These are phyloP conservation scores for Melanotaenia duboulayi DNA, from an alignment of 2,113 vertebrate genomes.

Conservation along the genomic window DNA sequence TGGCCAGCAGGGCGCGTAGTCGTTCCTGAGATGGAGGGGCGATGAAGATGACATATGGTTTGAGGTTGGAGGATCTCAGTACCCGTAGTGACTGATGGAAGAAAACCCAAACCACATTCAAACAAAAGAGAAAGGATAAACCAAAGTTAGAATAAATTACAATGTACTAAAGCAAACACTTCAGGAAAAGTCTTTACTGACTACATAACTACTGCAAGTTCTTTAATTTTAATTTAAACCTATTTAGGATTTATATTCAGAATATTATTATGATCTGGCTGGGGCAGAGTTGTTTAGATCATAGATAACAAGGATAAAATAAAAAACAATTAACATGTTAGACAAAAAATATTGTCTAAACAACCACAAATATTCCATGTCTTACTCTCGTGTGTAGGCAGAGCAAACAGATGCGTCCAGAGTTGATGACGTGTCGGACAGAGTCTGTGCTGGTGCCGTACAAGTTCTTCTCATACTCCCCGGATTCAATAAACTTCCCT, in stretches of 20 bases:
- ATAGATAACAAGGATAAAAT: not conserved
- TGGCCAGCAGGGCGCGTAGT: conserved; percentile 90
- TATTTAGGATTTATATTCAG: conserved; percentile 9
- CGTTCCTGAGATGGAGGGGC: conserved; percentile 94
- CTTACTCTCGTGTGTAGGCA: conserved; percentile 93
- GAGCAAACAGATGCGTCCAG: conserved; percentile 93
- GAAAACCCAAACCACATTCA: not conserved
- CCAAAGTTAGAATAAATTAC: not conserved
- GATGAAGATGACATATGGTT: conserved; percentile 97
- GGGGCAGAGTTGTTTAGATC: not conserved
- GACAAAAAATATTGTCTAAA: not conserved
- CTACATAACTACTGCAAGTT: not conserved
- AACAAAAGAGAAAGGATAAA: not conserved
- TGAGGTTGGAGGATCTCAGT: conserved; percentile 93
- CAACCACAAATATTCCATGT: not conserved
- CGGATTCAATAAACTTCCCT: conserved; percentile 93
- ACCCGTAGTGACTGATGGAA: conserved; percentile 88
- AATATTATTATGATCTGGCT: conserved; percentile 6
- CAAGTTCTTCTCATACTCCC: conserved; percentile 94
- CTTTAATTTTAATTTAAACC: not conserved
- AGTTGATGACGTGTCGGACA: conserved; percentile 91
- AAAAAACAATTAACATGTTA: conserved; percentile 11
- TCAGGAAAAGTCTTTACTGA: not conserved
- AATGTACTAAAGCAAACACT: not conserved
- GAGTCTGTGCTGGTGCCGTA: conserved; percentile 97